These are phyloP conservation scores for Stenoptilia bipunctidactyla DNA, from an alignment of 2,888 invertebrate species.

Conservation along the genomic window DNA sequence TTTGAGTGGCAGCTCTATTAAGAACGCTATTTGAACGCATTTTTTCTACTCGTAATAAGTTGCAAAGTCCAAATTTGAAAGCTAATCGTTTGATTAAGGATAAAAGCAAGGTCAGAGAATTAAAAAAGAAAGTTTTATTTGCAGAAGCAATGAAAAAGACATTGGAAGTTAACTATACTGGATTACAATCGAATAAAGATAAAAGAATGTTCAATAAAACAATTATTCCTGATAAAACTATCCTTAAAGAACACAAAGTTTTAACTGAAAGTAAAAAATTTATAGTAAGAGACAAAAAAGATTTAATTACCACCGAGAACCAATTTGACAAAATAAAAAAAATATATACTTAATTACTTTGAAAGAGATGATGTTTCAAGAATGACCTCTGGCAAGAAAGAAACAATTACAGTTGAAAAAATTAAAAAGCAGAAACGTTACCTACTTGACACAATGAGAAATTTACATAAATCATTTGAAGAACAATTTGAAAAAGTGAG, in stretches of 20 bases:
- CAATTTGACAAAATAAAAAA: no score
- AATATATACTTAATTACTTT: slow-evolving; percentile 4
- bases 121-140: slow-evolving; percentile 2
- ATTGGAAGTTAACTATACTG: not conserved
- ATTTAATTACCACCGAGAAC: no score
- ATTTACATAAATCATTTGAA: slow-evolving; percentile 6
- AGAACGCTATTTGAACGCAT: no score
- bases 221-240: not conserved
- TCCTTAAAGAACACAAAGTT: not conserved
- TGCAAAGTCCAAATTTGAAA: no score
- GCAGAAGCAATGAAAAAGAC: not conserved
- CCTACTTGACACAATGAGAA: slow-evolving; percentile 6
- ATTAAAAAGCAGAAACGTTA: slow-evolving; percentile 11
- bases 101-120: not conserved
- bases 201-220: slow-evolving; percentile 1
- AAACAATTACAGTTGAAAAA: slow-evolving; percentile 4
- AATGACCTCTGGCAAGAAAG: slow-evolving; percentile 8
- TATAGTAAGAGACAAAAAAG: not conserved
- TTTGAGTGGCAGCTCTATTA: no score
- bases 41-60: no score
- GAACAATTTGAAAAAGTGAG: slow-evolving; percentile 3
- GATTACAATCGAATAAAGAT: not conserved
- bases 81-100: no score
- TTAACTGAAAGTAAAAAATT: not conserved
- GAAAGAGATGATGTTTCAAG: slow-evolving; percentile 6